phyloP scores from a whole-genome alignment of 2,797 vertebrate species.

The Periophthalmus magnuspinnatus region DNA sequence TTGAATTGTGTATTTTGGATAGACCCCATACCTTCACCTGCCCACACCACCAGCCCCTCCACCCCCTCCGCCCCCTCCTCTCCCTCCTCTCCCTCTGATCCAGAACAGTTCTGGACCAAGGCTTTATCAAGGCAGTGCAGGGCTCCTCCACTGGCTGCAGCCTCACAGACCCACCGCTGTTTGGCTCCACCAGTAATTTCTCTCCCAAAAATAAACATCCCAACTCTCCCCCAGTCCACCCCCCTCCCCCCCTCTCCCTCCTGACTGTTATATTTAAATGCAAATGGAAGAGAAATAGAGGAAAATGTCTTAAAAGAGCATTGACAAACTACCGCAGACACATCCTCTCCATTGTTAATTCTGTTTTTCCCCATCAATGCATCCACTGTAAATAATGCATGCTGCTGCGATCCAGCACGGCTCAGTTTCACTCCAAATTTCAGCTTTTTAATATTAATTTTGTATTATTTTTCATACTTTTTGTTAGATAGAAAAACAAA shows the following conservation, averaged over 20 bases:
- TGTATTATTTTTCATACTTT: background rate
- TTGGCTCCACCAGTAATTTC: slow-evolving; percentile 40
- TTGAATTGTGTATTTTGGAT: background rate
- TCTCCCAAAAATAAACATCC: slow-evolving; percentile 23
- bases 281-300: background rate
- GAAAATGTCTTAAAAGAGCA: slow-evolving; percentile 1
- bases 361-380: slow-evolving; percentile 5
- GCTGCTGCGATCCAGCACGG: background rate
- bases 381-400: slow-evolving; percentile 12
- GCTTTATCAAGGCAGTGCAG: slow-evolving; percentile 41
- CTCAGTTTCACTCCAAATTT: background rate
- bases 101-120: slow-evolving; percentile 19
- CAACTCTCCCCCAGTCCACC: slow-evolving; percentile 7
- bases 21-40: background rate
- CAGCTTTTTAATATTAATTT: background rate
- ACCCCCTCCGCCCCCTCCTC: background rate
- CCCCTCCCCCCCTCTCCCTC: slow-evolving; percentile 1
- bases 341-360: slow-evolving; percentile 12
- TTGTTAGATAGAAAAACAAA: background rate
- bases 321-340: slow-evolving; percentile 11
- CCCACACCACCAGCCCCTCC: background rate
- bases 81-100: slow-evolving; percentile 22
- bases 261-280: slow-evolving; percentile 7
- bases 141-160: slow-evolving; percentile 31
- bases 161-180: slow-evolving; percentile 26